A percentile compares a stretch with the other conserved stretches of the same genome.
These are phyloP conservation scores for Temnothorax curvispinosus DNA, from an alignment of 1,140 invertebrate genomes.

Conservation along the genomic window DNA sequence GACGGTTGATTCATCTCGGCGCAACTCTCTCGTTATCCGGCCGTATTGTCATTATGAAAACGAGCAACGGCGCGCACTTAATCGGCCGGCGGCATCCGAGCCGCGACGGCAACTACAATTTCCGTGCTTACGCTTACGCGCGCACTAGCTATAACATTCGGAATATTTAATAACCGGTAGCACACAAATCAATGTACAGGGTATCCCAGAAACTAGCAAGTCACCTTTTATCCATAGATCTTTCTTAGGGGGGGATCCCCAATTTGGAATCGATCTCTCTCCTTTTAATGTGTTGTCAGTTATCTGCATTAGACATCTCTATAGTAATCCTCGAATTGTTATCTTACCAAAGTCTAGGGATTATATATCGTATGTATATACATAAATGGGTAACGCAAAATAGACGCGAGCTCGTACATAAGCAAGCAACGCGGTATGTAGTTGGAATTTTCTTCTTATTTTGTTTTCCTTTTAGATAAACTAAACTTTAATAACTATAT, in stretches of 20 bases:
- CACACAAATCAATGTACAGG: background rate
- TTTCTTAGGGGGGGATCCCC: too few relatives aligned
- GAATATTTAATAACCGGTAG: constrained; percentile 1
- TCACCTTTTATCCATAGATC: background rate
- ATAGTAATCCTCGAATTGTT: background rate
- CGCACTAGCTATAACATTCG: background rate
- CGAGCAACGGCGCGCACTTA: constrained; percentile 37
- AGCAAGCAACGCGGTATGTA: background rate
- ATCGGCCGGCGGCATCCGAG: constrained; percentile 32
- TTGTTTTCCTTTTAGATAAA: background rate
- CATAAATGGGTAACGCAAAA: background rate
- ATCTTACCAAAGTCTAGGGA: background rate
- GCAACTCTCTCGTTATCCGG: constrained; percentile 35
- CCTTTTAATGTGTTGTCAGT: background rate
- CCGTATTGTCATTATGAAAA: constrained; percentile 53
- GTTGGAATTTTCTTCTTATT: background rate
- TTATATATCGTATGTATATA: background rate
- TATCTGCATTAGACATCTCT: background rate
- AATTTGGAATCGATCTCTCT: background rate
- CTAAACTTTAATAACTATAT: background rate
- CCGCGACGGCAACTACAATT: background rate
- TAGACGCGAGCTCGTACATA: too few relatives aligned
- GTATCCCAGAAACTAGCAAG: background rate
- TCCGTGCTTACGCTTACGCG: background rate
- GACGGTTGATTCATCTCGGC: constrained; percentile 48